Base-by-base conservation (phyloP, 2,113 vertebrate genomes). In the Rousettus leschenaultii region DNA sequence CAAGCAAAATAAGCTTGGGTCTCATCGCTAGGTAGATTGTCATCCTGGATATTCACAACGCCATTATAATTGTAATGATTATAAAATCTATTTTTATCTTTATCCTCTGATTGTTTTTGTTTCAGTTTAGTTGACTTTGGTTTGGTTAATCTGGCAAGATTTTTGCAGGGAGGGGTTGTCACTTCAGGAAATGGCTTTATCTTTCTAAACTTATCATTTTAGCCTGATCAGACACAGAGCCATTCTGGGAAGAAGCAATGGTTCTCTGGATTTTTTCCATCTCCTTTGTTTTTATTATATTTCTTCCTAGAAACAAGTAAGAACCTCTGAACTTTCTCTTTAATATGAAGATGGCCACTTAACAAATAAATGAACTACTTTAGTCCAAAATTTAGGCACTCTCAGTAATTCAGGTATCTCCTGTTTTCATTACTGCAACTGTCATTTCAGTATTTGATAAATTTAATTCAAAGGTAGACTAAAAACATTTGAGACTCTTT, bases 301-400 rank as follows among this genome's bases (percentile, higher is more conserved):
- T 74, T 89, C 59, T 77, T 87, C 35, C 55, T 84, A 90, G 80
- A 95, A 83, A 87, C 35, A 86, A 78, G 78, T 21, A 59, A 91
- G 43, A 63, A 86, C 24, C 73, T 88, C 63, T 55, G 61, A 77
- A 30, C 61, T 71, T 71, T 80, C 28, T 85, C 30, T 92, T 79
- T 48, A 73, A 61, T 11, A 65, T 57, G 33, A 80, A 38, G 45
- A 66, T 48, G 51, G 51, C 21, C 51, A 35, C 55, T 87, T 84
- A 40, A 59, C 3, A 18, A 11, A 40, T 51, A 35, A 30, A 65
- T 77, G 6, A 89, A 59, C 26, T 28, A 45, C 26, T 28, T 70
- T 6, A 43, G 13, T 53, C 18, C 51, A 77, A 28, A 61, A 68
- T 48, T 75, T 40, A 55, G 11, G 48, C 35, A 43, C 15, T 65